A percentile compares a stretch with the other conserved stretches of the same genome.
Evolutionary conservation across 1,140 invertebrate species (phyloP).

Genomic region (Lepeophtheirus salmonis): DNA sequence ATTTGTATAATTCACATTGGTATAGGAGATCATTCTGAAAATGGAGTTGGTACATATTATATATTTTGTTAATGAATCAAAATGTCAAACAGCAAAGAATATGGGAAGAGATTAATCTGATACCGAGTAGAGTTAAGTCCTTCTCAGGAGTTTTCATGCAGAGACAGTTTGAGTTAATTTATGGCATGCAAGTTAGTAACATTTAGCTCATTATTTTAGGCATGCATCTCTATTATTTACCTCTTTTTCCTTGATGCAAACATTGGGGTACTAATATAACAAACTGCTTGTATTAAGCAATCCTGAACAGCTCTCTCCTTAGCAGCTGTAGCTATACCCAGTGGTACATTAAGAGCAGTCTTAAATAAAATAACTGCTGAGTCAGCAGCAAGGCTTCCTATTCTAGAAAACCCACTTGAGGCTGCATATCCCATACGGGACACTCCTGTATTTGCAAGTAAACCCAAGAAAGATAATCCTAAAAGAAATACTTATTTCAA

Average conservation of each 20-base stretch:
- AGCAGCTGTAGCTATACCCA: neutral
- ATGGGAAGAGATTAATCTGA: too few species aligned
- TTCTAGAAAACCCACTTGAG: neutral
- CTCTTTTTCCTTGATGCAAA: neutral
- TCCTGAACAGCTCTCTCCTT: neutral
- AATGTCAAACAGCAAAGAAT: too few species aligned
- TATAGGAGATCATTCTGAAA: too few species aligned
- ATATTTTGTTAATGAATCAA: too few species aligned
- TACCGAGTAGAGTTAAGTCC: too few species aligned
- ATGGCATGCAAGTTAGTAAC: too few species aligned
- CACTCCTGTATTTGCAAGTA: neutral
- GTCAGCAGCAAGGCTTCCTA: neutral
- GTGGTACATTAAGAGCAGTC: neutral
- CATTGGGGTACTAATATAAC: neutral
- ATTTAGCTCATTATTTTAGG: neutral
- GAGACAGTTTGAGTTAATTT: too few species aligned
- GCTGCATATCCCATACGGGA: neutral
- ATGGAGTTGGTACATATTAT: too few species aligned
- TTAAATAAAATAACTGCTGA: neutral
- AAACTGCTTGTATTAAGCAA: neutral
- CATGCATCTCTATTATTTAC: neutral
- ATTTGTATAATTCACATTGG: too few species aligned
- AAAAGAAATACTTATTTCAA: neutral
- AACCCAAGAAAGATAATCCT: neutral
- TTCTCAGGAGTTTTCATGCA: too few species aligned